Base-by-base conservation (phyloP, 2,113 vertebrate genomes). In the Tyto alba region DNA sequence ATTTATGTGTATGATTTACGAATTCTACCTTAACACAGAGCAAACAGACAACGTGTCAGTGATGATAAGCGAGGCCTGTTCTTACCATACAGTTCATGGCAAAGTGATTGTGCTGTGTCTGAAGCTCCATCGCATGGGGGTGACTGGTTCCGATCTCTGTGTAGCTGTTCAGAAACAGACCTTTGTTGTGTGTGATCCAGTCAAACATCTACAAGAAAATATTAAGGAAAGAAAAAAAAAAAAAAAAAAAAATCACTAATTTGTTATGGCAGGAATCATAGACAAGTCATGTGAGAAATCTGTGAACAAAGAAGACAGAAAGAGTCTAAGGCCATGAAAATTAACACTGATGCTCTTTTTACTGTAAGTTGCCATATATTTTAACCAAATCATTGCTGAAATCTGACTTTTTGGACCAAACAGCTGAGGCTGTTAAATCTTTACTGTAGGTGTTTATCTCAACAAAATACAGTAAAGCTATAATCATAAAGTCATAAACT, bases 41-140 rank as follows among this genome's bases (percentile, higher is more conserved):
- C 41, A 89, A 85, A 76, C 0, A 64, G 38, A 10, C 29, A 48
- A 62, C 0, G 2, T 8, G 5, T 43, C 40, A 60, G 43, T 10
- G 34, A 26, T 29, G 30, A 43, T 69, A 60, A 72, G 13, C 9
- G 48, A 60, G 43, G 30, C 5, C 13, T n/a, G 29, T 13, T 96
- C 99, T 99, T 98, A 99, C 99, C 99, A 99, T 99, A 97, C 99
- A 99, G 97, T 99, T 99, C 99, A 99, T 99, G 32, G 99, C 99
- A 75, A 99, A 99, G 97, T 99, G 99, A 98, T 99, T 99, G 98
- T 99, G 99, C 97, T 99, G 99, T 34, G 99, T 99, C 98, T 99
- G 99, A 91, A 99, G 99, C 93, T 99, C 99, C 91, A 99, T 98
- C 0, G 99, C 99, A 0, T 99, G 99, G 59, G 99, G 99, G 81